Evolutionary conservation across 2,888 invertebrate genomes (phyloP).

Genomic region (Platycheirus rosarum): DNA sequence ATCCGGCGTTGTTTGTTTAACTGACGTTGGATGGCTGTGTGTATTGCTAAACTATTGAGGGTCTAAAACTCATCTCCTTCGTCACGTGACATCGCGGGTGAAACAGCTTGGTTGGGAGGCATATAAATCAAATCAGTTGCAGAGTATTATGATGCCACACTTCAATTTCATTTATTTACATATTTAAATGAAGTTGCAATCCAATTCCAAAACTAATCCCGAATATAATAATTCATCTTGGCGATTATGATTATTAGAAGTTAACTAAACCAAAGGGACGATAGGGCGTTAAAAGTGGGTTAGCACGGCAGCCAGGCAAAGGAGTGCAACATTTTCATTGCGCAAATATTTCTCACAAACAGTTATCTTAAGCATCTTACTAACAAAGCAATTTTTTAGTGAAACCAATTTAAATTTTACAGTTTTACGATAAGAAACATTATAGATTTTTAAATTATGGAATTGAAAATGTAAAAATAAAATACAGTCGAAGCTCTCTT

Average conservation of each 20-base stretch:
- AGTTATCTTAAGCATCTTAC: too few relatives aligned
- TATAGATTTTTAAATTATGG: too few relatives aligned
- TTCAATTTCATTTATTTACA: constrained; percentile 68
- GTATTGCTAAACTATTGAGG: not conserved
- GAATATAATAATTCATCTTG: constrained; percentile 39
- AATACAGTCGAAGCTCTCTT: too few relatives aligned
- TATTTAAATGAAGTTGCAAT: constrained; percentile 73
- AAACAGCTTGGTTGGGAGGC: constrained; percentile 4
- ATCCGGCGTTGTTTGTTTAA: constrained; percentile 58
- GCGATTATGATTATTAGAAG: constrained; percentile 1
- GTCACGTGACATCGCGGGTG: constrained; percentile 27
- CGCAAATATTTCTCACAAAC: too few relatives aligned
- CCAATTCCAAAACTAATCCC: constrained; percentile 47
- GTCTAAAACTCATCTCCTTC: constrained; percentile 44
- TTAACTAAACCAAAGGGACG: too few relatives aligned
- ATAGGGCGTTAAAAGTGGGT: too few relatives aligned
- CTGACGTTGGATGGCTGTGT: not conserved
- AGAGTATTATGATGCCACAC: constrained; percentile 70
- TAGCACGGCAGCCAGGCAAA: too few relatives aligned
- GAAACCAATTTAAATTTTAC: too few relatives aligned
- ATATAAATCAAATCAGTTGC: constrained; percentile 71
- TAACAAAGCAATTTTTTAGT: too few relatives aligned
- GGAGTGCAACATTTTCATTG: too few relatives aligned
- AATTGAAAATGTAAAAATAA: too few relatives aligned
- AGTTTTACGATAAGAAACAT: too few relatives aligned